Base-by-base conservation (phyloP, 2,888 invertebrate genomes). In the Megaustenia siamemsis region DNA sequence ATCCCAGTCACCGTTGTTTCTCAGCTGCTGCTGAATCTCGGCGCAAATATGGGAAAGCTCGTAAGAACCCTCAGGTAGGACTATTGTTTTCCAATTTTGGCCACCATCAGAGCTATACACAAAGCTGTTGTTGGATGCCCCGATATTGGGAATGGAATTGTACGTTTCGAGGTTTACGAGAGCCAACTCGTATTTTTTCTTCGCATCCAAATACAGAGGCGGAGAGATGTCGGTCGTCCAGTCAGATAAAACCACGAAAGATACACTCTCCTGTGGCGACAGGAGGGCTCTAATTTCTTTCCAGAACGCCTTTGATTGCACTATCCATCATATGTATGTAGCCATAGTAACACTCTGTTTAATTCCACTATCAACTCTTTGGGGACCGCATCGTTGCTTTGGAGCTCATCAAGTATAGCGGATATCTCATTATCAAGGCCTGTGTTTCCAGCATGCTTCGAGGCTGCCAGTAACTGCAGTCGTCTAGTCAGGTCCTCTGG, bases 401-500 rank as follows among this genome's bases (percentile, higher is more conserved):
- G 8, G 2, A 75, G 53, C 28, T 75, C 49, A 21, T 75, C 75
- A 5, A 45, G 35, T n/a, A 75, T 75, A 2, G 75, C 32, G n/a
- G 53, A 45, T 4, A 73, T 73, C 45, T 73, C 73, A 38, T 35
- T 40, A 24, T n/a, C n/a, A 24, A 73, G 24, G 28, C 75, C 75
- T 18, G 75, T 75, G 24, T 75, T 75, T 45, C 75, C 75, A 35
- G 75, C 45, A 2, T 45, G 5, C n/a, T 75, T 75, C 2, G 28
- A 35, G n/a, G 75, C 75, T 21, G n/a, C 28, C 53, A 28, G 35
- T 15, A 49, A 21, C 6, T 32, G 38, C 66, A 75, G 49, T 3
- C 75, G 43, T 8, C n/a, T 28, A 45, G 49, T 18, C 32, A 75
- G 21, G 35, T 6, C 75, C 1, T 75, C n/a, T 4, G 49, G 75